Base-by-base conservation (phyloP, 2,888 invertebrate species). In the Hermaeophaga mercurialis region DNA sequence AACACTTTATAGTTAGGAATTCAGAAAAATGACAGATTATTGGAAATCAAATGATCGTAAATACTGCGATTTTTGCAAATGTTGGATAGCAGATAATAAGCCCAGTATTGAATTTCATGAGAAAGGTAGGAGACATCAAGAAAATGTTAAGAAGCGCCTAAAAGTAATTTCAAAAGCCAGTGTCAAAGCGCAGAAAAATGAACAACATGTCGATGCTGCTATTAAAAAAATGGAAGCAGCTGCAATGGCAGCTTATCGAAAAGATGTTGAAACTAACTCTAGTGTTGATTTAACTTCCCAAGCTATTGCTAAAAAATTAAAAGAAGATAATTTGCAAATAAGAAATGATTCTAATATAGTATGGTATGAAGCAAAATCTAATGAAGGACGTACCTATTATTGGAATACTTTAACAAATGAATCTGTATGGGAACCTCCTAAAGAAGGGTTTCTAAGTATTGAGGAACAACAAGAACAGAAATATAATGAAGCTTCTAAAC, bases 21-120 rank as follows among this genome's bases (percentile, higher is more conserved):
- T n/a, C n/a, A n/a, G n/a, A 12, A 76, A 96, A 94, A 52, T 52
- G 95, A 89, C 94, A 1, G 94, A 95, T 67, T 95, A 91, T 75
- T 98, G 98, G 98, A 94, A 95, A 77, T 97, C 97, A 17, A 91
- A 94, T 72, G 93, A 92, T 0, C 86, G 92, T 61, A 96, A 97
- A 77, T 96, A 89, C 77, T 98, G 98, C 75, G 96, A 97, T 67
- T 94, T 95, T 78, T 98, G 98, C 80, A 96, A 97, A 79, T 96
- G 96, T 75, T 98, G 97, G 97, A 91, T 96, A 70, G 92, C 96
- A 50, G 96, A 97, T 78, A 98, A 98, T 75, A 95, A 94, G 83
- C 91, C 95, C 49, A 96, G 96, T 72, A 85, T 95, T 70, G 90
- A 94, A 62, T 96, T 95, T 73, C 96, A 97, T 75, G 96, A 96